Percentiles rank a stretch among this genome's conserved stretches.
Evolutionary conservation across 2,797 vertebrate species (phyloP).

Genomic region (Labroides dimidiatus): DNA sequence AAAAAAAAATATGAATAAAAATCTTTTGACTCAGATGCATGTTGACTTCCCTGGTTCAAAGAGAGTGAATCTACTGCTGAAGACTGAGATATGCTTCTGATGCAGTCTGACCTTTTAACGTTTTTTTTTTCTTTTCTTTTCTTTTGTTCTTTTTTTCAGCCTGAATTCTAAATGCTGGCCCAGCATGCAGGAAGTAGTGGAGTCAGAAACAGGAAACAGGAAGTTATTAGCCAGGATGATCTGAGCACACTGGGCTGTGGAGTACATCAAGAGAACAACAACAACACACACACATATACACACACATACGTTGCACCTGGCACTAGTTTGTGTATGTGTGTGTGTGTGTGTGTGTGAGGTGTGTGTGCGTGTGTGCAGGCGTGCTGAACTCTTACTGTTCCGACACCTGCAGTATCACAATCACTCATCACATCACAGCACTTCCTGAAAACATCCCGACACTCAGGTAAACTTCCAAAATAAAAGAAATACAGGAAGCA

Average conservation of each 20-base stretch:
- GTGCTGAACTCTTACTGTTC: conserved; percentile 7
- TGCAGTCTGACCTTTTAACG: conserved; percentile 15
- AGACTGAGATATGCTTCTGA: conserved; percentile 76
- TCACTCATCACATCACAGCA: conserved; percentile 46
- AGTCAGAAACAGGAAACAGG: conserved; percentile 82
- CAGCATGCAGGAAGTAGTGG: conserved; percentile 68
- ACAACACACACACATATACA: too few relatives aligned
- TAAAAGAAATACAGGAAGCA: conserved; percentile 70
- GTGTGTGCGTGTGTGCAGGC: conserved; percentile 27
- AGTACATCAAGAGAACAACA: conserved; percentile 80
- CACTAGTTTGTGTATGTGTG: too few relatives aligned
- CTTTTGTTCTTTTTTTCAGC: conserved; percentile 5
- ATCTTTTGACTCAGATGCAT: too few relatives aligned
- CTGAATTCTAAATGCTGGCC: conserved; percentile 41
- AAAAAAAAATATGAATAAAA: too few relatives aligned
- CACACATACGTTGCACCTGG: conserved; percentile 14
- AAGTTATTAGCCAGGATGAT: conserved; percentile 84
- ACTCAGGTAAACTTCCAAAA: conserved; percentile 64
- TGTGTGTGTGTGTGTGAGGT: conserved; percentile 9
- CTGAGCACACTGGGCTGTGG: conserved; percentile 75
- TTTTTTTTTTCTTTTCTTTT: conserved; percentile 37
- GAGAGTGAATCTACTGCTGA: conserved; percentile 22
- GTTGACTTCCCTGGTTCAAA: not conserved
- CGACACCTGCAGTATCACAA: conserved; percentile 60
- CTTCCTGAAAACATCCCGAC: conserved; percentile 68